phyloP scores from a whole-genome alignment of 2,888 invertebrate species.

The Autographa pulchrina region DNA sequence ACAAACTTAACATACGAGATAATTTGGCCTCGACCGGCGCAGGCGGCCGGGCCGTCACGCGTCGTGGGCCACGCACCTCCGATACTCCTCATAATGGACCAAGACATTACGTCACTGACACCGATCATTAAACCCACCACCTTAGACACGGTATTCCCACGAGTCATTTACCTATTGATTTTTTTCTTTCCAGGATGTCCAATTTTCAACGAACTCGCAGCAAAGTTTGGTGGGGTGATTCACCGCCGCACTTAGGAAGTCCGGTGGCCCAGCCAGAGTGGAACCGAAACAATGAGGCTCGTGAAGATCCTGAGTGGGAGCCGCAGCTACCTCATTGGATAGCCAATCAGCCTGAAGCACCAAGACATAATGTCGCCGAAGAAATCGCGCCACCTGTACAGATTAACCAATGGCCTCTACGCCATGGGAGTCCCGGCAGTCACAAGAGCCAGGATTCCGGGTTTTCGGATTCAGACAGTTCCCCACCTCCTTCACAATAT shows the following conservation, averaged over 20 bases:
- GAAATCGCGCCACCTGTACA: constrained; percentile 78
- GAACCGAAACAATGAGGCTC: constrained; percentile 73
- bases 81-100: constrained; percentile 79
- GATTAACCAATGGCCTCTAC: constrained; percentile 83
- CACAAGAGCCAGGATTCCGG: constrained; percentile 95
- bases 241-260: constrained; percentile 82
- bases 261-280: constrained; percentile 79
- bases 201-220: constrained; percentile 91
- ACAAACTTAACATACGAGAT: constrained; percentile 68
- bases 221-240: constrained; percentile 92
- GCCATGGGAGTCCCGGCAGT: constrained; percentile 89
- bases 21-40: constrained; percentile 73
- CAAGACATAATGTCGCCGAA: constrained; percentile 79
- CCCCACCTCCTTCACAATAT: constrained; percentile 87
- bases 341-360: constrained; percentile 82
- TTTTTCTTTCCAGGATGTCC: constrained; percentile 89
- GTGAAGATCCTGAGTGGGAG: constrained; percentile 84
- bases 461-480: constrained; percentile 94
- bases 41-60: constrained; percentile 82
- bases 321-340: constrained; percentile 88
- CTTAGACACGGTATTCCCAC: constrained; percentile 80
- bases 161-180: constrained; percentile 69
- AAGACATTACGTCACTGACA: constrained; percentile 82
- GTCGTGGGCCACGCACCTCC: constrained; percentile 73
- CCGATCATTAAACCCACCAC: constrained; percentile 79